Conservation (phyloP, 2,888 invertebrate genomes). For the Pollenia angustigena region DNA sequence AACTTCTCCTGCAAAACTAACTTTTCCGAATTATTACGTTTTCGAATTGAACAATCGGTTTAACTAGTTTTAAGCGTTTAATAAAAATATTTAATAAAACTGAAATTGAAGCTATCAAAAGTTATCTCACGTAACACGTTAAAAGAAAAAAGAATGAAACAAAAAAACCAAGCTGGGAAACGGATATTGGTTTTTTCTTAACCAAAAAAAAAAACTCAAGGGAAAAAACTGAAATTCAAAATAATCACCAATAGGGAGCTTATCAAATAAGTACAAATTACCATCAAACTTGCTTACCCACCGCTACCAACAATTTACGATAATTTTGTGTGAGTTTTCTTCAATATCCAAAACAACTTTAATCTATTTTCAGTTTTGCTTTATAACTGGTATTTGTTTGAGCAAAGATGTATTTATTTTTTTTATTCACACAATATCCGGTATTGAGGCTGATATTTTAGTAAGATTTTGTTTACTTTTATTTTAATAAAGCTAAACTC, state of each 20-base stretch:
- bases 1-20: no score
- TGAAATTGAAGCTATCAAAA: slow-evolving; percentile 18
- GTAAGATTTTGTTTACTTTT: slow-evolving; percentile 1
- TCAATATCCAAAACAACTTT: not conserved
- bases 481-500: slow-evolving; percentile 30
- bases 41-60: no score
- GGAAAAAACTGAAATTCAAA: not conserved
- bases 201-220: slow-evolving; percentile 22
- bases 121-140: slow-evolving; percentile 44
- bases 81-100: not conserved
- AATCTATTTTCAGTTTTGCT: not conserved
- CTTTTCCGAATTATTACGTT: no score
- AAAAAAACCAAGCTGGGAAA: slow-evolving; percentile 4
- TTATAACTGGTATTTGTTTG: not conserved
- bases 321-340: not conserved
- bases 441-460: not conserved
- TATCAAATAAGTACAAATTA: slow-evolving; percentile 63
- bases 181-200: slow-evolving; percentile 62
- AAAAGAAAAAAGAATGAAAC: slow-evolving; percentile 11
- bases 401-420: not conserved
- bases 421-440: slow-evolving; percentile 30
- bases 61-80: not conserved
- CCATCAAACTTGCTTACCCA: slow-evolving; percentile 20
- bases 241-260: slow-evolving; percentile 25
- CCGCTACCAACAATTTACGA: not conserved